Conservation (phyloP, 2,797 vertebrate species). For the Sebastes oblongus region DNA sequence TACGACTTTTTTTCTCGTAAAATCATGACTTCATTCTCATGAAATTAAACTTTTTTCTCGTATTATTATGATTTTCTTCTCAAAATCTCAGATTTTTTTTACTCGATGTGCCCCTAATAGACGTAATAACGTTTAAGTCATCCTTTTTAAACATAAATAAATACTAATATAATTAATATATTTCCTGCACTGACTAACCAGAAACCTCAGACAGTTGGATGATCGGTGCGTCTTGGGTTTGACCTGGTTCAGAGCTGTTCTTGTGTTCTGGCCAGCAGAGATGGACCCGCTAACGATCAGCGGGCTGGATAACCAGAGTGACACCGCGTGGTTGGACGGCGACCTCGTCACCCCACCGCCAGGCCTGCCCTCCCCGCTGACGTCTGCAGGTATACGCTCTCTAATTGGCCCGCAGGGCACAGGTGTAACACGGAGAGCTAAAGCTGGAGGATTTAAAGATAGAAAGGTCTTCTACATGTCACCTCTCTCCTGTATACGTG, state of each 20-base stretch:
- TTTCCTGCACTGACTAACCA: too few species aligned
- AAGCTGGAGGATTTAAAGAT: too few species aligned
- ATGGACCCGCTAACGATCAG: background rate
- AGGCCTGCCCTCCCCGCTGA: background rate
- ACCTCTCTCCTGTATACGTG: too few species aligned
- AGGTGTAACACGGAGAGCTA: background rate
- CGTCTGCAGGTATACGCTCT: slow-evolving; percentile 34
- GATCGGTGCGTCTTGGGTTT: background rate
- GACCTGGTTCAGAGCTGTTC: background rate
- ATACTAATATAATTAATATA: too few species aligned
- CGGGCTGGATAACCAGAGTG: background rate
- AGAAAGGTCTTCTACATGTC: too few species aligned
- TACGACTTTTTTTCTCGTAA: too few species aligned
- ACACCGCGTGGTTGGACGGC: background rate
- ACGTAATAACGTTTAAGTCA: background rate
- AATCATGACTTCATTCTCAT: too few species aligned
- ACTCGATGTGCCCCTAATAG: accelerated
- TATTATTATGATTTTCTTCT: too few species aligned
- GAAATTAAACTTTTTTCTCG: too few species aligned
- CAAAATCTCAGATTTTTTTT: too few species aligned
- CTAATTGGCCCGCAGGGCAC: background rate
- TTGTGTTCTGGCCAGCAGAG: slow-evolving; percentile 17
- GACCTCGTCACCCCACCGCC: background rate
- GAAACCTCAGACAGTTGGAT: background rate
- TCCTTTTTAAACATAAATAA: too few species aligned